These are phyloP conservation scores for Taenioides sp. DNA, from an alignment of 2,797 vertebrate species.

Conservation along the genomic window DNA sequence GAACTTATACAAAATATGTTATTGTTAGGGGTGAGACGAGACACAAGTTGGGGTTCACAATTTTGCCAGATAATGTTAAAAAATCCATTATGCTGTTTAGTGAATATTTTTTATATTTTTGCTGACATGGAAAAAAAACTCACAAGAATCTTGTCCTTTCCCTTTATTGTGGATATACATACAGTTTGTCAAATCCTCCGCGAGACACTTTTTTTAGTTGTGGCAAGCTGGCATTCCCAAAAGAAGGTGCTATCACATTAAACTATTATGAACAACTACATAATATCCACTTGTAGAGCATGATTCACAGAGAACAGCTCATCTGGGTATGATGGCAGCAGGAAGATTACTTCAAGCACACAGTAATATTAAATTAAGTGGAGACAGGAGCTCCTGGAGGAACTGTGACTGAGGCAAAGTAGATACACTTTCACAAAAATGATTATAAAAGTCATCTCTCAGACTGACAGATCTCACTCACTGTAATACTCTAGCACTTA, in stretches of 20 bases:
- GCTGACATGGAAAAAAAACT: too few species aligned
- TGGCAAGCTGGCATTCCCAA: neutral
- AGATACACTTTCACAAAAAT: conserved; percentile 12
- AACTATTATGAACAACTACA: neutral
- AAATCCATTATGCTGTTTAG: too few species aligned
- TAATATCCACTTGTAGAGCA: neutral
- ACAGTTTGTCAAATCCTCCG: neutral
- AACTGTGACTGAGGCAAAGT: neutral
- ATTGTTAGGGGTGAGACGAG: too few species aligned
- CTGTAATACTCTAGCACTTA: neutral
- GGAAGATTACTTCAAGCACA: conserved; percentile 17
- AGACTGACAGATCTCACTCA: conserved; percentile 12
- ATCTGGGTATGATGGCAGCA: conserved; percentile 25
- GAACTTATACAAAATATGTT: too few species aligned
- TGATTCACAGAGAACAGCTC: conserved; percentile 30
- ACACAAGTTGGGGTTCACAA: too few species aligned
- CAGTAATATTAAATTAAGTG: conserved; percentile 26
- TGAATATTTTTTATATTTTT: too few species aligned
- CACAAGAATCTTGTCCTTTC: too few species aligned
- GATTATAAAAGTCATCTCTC: conserved; percentile 37
- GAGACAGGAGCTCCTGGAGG: conserved; percentile 10
- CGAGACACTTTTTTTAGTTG: neutral
- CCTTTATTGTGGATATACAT: neutral
- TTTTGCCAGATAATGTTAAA: too few species aligned
- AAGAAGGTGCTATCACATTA: neutral